A percentile compares a stretch with the other conserved stretches of the same genome.
phyloP scores from a whole-genome alignment of 2,797 vertebrate species.

The Chiloscyllium punctatum region DNA sequence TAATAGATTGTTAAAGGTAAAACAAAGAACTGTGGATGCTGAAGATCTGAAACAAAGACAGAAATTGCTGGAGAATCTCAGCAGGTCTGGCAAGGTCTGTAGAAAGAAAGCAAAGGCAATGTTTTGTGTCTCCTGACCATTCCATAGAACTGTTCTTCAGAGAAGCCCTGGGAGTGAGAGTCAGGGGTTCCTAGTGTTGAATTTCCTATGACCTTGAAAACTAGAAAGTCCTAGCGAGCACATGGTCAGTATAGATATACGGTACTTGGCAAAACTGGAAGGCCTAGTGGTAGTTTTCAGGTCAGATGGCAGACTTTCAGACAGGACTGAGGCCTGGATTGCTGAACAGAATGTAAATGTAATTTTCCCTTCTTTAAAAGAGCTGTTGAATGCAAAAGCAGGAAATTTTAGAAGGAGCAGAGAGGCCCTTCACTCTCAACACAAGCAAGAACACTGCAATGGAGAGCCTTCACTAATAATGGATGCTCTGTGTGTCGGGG shows the following conservation, averaged over 20 bases:
- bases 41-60: too few species aligned
- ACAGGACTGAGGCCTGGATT: neutral
- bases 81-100: too few species aligned
- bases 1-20: slow-evolving; percentile 37
- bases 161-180: neutral
- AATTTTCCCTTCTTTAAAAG: neutral
- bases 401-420: neutral
- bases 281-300: neutral
- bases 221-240: neutral
- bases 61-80: too few species aligned
- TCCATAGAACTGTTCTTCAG: neutral
- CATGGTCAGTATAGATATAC: neutral
- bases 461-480: neutral
- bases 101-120: too few species aligned
- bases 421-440: neutral
- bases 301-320: neutral
- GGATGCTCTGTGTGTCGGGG: neutral
- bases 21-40: too few species aligned
- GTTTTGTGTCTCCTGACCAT: neutral
- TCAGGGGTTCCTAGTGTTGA: neutral
- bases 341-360: neutral
- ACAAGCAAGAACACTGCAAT: neutral
- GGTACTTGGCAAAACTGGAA: neutral
- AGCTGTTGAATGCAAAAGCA: neutral
- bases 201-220: neutral